Evolutionary conservation across 2,888 invertebrate species (phyloP), one percentile per base, ranked within the genome.

Genomic region (Spisula solida): DNA sequence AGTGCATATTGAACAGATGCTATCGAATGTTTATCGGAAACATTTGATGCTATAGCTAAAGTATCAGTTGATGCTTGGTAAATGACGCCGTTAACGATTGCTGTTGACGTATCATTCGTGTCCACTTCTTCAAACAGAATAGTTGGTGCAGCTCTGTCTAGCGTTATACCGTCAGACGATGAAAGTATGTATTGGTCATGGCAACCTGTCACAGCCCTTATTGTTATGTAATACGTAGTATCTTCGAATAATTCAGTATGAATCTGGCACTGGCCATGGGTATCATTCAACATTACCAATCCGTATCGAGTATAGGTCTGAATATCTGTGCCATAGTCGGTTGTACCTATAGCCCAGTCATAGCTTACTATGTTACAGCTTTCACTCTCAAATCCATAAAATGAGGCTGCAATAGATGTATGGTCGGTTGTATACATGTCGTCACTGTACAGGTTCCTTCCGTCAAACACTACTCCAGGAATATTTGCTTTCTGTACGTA

Each of bases 371-470:
- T 94, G 70, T 92, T 93, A 84, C 95, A 95, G 12, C 93, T 91
- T 81, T 94, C 92, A 88, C 94, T 94, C 81, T 93, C 92, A 90
- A 95, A 95, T 0, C 95, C 95, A 60, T 87, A 88, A 83, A 95
- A 95, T 29, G 93, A 92, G 31, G 94, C 93, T 12, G 93, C 94
- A 16, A 95, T 79, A 5, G 95, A 94, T 16, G 94, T 89, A 20
- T 86, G 93, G 82, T 95, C 95, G 56, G 79, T 56, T 0, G 90
- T 92, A 83, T 88, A 94, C 75, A 92, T 91, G 6, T 87, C 86
- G 84, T 95, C 95, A 25, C 82, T 25, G 16, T 85, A 89, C 14
- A 86, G 85, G 14, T 88, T 78, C 47, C 94, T 79, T 0, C 95
- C 94, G 88, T 95, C 95, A 86, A 89, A 94, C 5, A 95, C 92